These are phyloP conservation scores for Zaprionus vittiger DNA, from an alignment of 1,140 invertebrate genomes.

Conservation along the genomic window DNA sequence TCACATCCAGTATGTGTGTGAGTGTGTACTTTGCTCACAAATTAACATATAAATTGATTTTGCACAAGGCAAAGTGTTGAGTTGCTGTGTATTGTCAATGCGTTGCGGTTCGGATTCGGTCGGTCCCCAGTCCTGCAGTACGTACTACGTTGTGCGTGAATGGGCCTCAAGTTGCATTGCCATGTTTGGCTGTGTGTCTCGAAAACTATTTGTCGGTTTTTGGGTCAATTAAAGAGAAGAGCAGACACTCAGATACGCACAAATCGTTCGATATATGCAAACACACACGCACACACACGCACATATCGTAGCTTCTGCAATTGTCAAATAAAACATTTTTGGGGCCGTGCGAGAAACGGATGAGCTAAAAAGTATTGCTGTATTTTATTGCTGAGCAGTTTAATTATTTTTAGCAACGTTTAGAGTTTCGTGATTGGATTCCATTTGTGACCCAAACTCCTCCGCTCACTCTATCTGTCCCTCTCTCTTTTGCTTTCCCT, in stretches of 20 bases:
- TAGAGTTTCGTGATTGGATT: constrained; percentile 42
- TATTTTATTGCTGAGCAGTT: constrained; percentile 34
- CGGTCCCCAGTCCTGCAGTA: not conserved
- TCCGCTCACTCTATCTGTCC: not conserved
- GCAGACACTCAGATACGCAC: not conserved
- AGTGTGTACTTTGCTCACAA: constrained; percentile 68
- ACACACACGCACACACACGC: not conserved
- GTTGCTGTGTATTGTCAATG: constrained; percentile 61
- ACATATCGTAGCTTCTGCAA: constrained; percentile 4
- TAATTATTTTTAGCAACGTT: constrained; percentile 36
- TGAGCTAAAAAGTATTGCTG: constrained; percentile 10
- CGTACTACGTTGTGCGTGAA: not conserved
- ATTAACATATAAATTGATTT: constrained; percentile 83
- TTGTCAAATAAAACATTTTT: constrained; percentile 19
- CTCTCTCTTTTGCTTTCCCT: not conserved
- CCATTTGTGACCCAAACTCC: constrained; percentile 18
- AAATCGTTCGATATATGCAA: not conserved
- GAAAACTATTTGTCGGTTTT: constrained; percentile 16
- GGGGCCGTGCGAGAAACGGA: not conserved
- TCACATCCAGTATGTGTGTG: not conserved
- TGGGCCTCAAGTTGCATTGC: constrained; percentile 31
- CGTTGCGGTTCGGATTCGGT: not conserved
- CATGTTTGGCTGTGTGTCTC: constrained; percentile 15
- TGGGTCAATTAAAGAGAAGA: constrained; percentile 22
- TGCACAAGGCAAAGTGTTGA: constrained; percentile 66